phyloP scores from a whole-genome alignment of 2,113 vertebrate genomes.

The Pseudolaguvia tuberculata region DNA sequence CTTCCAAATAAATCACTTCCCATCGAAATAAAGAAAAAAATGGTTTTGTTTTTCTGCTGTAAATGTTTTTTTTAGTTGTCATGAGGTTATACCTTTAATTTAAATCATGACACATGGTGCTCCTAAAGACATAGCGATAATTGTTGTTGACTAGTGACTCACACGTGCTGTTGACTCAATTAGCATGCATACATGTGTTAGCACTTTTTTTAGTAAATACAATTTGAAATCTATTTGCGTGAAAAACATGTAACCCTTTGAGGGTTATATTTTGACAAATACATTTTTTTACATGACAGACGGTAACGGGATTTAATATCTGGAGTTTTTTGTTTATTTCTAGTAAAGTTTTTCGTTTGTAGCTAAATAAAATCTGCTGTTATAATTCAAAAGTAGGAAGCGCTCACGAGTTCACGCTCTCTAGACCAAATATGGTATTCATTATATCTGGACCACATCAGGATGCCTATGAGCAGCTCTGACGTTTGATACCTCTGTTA shows the following conservation, averaged over 20 bases:
- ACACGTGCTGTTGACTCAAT: constrained; percentile 18
- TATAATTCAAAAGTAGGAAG: background rate
- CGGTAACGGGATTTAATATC: background rate
- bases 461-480: constrained; percentile 34
- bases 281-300: background rate
- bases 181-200: constrained; percentile 21
- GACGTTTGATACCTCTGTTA: constrained; percentile 28
- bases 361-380: background rate
- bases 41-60: background rate
- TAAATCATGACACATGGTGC: background rate
- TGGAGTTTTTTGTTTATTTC: too few species aligned
- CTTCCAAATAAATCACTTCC: too few species aligned
- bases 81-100: background rate
- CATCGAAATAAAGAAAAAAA: background rate
- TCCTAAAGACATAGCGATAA: constrained; percentile 8
- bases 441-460: constrained; percentile 47
- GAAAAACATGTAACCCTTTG: background rate
- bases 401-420: background rate
- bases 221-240: constrained; percentile 3
- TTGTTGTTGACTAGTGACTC: constrained; percentile 27
- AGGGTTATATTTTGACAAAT: background rate
- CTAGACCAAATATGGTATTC: constrained; percentile 40
- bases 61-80: background rate
- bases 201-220: background rate
- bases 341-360: too few species aligned